Base-by-base conservation (phyloP, 2,888 invertebrate genomes). In the Gerosis bhagava region DNA sequence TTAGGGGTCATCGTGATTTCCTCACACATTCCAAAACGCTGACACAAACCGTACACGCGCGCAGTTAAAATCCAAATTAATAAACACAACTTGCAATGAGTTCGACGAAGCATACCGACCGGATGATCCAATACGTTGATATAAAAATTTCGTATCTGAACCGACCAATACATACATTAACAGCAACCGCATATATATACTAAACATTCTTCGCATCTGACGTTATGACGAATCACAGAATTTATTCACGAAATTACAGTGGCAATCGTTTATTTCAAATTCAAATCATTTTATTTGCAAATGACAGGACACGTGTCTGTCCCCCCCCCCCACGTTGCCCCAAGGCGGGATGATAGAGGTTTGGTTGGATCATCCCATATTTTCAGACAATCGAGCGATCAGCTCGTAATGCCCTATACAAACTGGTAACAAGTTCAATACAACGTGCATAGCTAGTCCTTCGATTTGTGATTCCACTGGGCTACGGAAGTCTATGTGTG, bases 1-100 rank as follows among this genome's bases (percentile, higher is more conserved):
- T 73, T 77, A 79, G 75, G 77, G 82, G 81, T 83, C 84, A 83
- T 73, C 75, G 77, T 77, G 77, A 78, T 82, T 77, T 83, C 83
- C 81, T 78, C 77, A 77, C 72, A 77, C 83, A 84, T 86, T 77
- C 83, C 84, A 59, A 74, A 73, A 63, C 67, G 70, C 73, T 83
- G 83, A 84, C 80, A 81, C 77, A 83, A 67, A 67, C 67, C 40
- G 62, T 59, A 67, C 67, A 70, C n/a, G n/a, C n/a, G 58, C 71
- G 63, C 66, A 61, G 67, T 73, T 74, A 73, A 70, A 79, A 78
- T 74, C 73, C 67, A 78, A 80, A 80, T n/a, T n/a, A n/a, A n/a
- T 76, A 76, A 80, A 80, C 65, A 70, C 67, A 62, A 72, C 69
- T 75, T 74, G 74, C 73, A 78, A 73, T 72, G 72, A 59, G 66